phyloP scores from a whole-genome alignment of 2,797 vertebrate genomes.

The Uromys caudimaculatus region DNA sequence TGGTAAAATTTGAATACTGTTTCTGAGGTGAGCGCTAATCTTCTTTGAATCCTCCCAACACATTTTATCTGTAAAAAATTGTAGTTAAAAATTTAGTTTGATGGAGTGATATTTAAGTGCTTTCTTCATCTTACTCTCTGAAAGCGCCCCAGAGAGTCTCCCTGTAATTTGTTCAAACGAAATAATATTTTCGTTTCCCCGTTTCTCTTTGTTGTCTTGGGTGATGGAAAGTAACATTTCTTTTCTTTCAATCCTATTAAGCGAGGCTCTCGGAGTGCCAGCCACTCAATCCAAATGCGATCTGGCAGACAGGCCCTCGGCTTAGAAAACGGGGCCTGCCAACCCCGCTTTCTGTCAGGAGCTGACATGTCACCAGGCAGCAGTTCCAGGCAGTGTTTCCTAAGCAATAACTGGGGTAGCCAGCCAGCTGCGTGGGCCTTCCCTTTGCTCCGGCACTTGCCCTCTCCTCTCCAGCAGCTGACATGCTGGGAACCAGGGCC shows the following conservation, averaged over 20 bases:
- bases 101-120: slow-evolving; percentile 92
- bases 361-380: slow-evolving; percentile 85
- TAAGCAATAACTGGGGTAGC: slow-evolving; percentile 73
- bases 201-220: slow-evolving; percentile 91
- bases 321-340: slow-evolving; percentile 86
- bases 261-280: slow-evolving; percentile 86
- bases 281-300: slow-evolving; percentile 87
- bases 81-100: slow-evolving; percentile 92
- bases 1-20: slow-evolving; percentile 91
- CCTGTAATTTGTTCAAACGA: slow-evolving; percentile 91
- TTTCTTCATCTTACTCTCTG: slow-evolving; percentile 89
- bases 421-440: slow-evolving; percentile 72
- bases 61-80: slow-evolving; percentile 91
- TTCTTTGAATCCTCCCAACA: slow-evolving; percentile 92
- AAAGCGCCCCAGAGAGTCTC: slow-evolving; percentile 89
- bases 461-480: not conserved
- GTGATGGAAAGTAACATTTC: slow-evolving; percentile 92
- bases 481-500: slow-evolving; percentile 77
- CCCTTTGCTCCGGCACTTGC: not conserved
- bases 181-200: slow-evolving; percentile 92
- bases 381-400: slow-evolving; percentile 82
- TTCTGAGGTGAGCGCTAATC: slow-evolving; percentile 92
- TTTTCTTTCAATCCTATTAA: slow-evolving; percentile 91
- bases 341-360: slow-evolving; percentile 85
- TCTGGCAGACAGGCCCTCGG: slow-evolving; percentile 85